Evolutionary conservation across 2,113 vertebrate species (phyloP).

Genomic region (Rhynchopsitta pachyrhyncha): DNA sequence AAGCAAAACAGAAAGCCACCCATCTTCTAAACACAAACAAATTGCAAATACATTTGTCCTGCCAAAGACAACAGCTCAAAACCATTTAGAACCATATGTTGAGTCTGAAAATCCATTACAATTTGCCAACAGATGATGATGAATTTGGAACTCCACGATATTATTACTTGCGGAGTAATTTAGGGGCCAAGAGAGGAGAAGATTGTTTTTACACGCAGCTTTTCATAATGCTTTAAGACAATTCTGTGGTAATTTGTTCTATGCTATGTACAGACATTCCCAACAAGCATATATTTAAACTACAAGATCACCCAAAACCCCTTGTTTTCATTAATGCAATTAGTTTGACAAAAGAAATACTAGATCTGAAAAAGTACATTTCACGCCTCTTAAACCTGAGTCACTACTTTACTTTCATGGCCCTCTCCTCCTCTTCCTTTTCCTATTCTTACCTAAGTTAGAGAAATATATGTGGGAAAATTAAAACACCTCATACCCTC

Average conservation of each 20-base stretch:
- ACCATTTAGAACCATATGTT: neutral
- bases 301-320: neutral
- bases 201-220: neutral
- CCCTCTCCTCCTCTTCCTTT: neutral
- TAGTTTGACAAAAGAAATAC: neutral
- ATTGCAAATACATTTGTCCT: neutral
- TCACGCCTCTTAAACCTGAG: neutral
- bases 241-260: neutral
- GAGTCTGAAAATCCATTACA: neutral
- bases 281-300: neutral
- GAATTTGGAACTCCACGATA: neutral
- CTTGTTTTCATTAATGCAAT: neutral
- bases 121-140: conserved; percentile 21
- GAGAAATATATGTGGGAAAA: neutral
- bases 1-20: neutral
- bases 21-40: conserved; percentile 13
- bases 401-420: neutral
- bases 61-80: conserved; percentile 28
- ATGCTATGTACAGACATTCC: neutral
- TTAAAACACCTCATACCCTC: neutral
- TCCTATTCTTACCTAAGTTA: neutral
- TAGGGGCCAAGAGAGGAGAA: neutral
- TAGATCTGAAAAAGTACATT: neutral
- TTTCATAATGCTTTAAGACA: neutral
- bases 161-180: neutral